Evolutionary conservation across 2,113 vertebrate species (phyloP).

Genomic region (Isurus oxyrinchus): DNA sequence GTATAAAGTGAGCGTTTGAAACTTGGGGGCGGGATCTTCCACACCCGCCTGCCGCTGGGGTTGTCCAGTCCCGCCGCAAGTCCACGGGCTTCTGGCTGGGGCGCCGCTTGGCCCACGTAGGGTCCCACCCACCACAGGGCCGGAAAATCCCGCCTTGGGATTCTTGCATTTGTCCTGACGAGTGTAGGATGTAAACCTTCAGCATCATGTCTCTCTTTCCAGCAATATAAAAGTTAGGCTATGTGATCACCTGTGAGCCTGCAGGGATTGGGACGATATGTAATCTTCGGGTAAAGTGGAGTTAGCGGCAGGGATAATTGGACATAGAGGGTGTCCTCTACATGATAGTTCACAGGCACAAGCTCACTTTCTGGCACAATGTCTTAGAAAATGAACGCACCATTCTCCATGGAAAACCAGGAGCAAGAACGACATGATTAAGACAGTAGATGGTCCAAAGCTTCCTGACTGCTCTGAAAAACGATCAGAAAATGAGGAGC

Average conservation of each 20-base stretch:
- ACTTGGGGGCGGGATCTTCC: neutral
- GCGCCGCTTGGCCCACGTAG: too few species aligned
- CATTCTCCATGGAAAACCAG: neutral
- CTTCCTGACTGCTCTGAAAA: too few species aligned
- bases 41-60: too few species aligned
- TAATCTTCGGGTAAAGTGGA: neutral
- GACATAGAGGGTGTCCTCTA: neutral
- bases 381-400: neutral
- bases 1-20: neutral
- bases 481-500: too few species aligned
- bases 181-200: neutral
- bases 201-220: neutral
- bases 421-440: neutral
- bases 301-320: neutral
- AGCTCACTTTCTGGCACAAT: neutral
- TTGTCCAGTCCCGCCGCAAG: too few species aligned
- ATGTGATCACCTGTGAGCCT: neutral
- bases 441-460: too few species aligned
- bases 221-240: neutral
- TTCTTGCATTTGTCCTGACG: neutral
- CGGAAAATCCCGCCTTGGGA: too few species aligned
- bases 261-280: neutral
- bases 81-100: too few species aligned
- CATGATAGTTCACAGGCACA: neutral
- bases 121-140: too few species aligned